Evolutionary conservation across 2,113 vertebrate genomes (phyloP), one percentile per base, ranked within the genome.

Genomic region (Xenotilapia leptura): DNA sequence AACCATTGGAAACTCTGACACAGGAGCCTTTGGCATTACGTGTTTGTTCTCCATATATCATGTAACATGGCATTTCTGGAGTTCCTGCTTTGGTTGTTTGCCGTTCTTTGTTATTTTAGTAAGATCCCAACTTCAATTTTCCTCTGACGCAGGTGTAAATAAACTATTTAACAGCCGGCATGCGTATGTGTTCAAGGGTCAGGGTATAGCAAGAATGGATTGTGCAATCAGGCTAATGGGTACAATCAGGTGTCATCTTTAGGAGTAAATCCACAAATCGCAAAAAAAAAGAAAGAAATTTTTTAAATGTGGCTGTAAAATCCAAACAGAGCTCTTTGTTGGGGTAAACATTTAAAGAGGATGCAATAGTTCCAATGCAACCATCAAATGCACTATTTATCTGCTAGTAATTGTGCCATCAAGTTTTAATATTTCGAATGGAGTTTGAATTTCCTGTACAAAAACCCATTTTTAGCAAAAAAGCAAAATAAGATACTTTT

Each of bases 1-100:
- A 17, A 9, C 28, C 42, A 47, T 80, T 92, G 92, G 94, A 95
- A 95, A 94, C 91, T 92, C 88, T 94, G 94, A 94, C 93, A 94
- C 87, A 82, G 70, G 86, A 92, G 87, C 90, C 87, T 28, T 84
- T 26, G 38, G 89, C 91, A 89, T 92, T 91, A 89, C 77, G 87
- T 93, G 85, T 89, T 91, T 90, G 88, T 86, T 91, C 87, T 85
- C 83, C 13, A 53, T 70, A 79, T 85, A 94, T 93, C 93, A 87
- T 68, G 86, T 92, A 92, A 91, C 88, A 23, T 11, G 42, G 80
- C 87, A 88, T 91, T 81, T 90, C 87, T 81, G 80, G 38, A 88
- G 85, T 91, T 83, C 80, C 86, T 80, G 42, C 26, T 42, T 4
- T 4, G 23, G 28, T 21, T 83, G 5, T 79, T 80, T 77, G 84